Percentiles rank a stretch among this genome's conserved stretches.
Conservation (phyloP, 2,888 invertebrate genomes). For the Bimastos eiseni region DNA sequence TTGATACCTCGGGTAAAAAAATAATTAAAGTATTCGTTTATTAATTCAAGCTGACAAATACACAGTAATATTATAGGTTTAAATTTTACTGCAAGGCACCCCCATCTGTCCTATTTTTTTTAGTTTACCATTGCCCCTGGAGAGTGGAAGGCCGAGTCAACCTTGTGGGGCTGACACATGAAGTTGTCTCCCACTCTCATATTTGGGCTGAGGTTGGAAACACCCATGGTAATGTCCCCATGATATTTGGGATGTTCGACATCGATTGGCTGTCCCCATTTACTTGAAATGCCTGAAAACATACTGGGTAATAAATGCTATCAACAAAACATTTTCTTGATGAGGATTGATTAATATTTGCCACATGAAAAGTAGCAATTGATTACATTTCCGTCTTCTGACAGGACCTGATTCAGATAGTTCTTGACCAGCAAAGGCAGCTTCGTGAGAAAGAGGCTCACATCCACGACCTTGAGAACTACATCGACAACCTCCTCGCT, state of each 20-base stretch:
- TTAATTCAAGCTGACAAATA: too few species aligned
- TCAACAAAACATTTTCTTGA: not conserved
- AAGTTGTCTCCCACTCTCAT: not conserved
- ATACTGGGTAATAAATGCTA: not conserved
- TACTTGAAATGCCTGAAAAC: not conserved
- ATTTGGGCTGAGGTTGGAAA: not conserved
- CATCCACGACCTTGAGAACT: constrained; percentile 88
- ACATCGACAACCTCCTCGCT: constrained; percentile 85
- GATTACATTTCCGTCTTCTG: not conserved
- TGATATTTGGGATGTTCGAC: not conserved
- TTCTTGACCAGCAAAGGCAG: constrained; percentile 80
- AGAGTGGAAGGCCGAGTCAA: too few species aligned
- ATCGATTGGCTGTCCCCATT: too few species aligned
- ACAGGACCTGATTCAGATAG: constrained; percentile 82
- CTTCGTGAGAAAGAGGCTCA: constrained; percentile 82
- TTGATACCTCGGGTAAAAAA: too few species aligned
- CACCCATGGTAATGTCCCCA: not conserved
- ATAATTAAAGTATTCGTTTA: too few species aligned
- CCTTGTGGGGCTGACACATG: not conserved
- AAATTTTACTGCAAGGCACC: too few species aligned
- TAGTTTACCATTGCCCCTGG: too few species aligned
- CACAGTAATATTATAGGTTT: too few species aligned
- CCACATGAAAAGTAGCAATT: not conserved
- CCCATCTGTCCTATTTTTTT: too few species aligned
- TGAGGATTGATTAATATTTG: not conserved